A percentile compares a stretch with the other conserved stretches of the same genome.
Evolutionary conservation across 2,888 invertebrate genomes (phyloP).

Genomic region (Digitonthophagus gazella): DNA sequence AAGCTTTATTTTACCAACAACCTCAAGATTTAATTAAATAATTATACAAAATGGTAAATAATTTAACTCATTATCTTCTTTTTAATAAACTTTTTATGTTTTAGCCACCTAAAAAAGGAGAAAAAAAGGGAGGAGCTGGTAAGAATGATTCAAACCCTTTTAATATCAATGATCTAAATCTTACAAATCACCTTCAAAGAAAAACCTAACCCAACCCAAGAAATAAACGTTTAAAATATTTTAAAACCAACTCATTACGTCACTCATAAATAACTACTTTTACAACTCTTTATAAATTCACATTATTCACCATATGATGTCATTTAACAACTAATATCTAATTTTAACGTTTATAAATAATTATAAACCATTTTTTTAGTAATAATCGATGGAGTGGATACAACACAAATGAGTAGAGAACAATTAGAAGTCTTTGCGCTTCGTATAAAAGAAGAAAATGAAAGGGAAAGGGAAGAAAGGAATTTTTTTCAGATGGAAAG

Average conservation of each 20-base stretch:
- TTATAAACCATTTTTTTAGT: constrained; percentile 9
- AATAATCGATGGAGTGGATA: constrained; percentile 86
- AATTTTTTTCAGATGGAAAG: constrained; percentile 95
- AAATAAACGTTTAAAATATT: too few relatives aligned
- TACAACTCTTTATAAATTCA: neutral
- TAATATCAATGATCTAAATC: too few relatives aligned
- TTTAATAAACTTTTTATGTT: constrained; percentile 20
- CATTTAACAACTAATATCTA: neutral
- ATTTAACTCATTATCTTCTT: too few relatives aligned
- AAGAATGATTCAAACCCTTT: neutral
- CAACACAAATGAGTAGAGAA: constrained; percentile 88
- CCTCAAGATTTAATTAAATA: neutral
- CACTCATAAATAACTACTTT: neutral
- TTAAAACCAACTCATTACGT: neutral
- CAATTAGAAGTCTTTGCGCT: constrained; percentile 87
- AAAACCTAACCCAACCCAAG: too few relatives aligned
- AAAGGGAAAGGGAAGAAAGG: constrained; percentile 90
- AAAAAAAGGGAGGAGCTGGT: constrained; percentile 30
- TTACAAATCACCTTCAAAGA: too few relatives aligned
- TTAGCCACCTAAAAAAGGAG: constrained; percentile 35
- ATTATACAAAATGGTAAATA: too few relatives aligned
- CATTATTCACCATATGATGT: neutral
- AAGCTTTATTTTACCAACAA: too few relatives aligned
- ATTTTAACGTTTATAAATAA: neutral
- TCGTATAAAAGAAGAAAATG: constrained; percentile 84